Conservation (phyloP, 2,797 vertebrate genomes). For the Menidia menidia region DNA sequence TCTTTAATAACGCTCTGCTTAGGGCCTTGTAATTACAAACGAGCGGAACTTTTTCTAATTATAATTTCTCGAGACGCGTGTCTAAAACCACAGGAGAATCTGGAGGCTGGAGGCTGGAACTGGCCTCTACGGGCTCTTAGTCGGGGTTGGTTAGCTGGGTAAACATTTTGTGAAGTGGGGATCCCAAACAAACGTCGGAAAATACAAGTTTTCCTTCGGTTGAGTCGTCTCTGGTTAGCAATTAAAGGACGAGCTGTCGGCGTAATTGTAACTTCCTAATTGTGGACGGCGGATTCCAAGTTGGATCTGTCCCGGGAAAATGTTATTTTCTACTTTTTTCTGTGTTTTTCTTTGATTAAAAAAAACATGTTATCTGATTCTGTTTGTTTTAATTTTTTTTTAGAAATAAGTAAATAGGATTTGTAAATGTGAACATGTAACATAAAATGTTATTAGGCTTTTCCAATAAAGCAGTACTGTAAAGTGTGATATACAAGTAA, state of each 20-base stretch:
- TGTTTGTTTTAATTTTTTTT: no score
- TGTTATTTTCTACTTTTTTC: conserved; percentile 21
- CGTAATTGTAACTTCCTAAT: conserved; percentile 68
- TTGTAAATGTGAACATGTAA: no score
- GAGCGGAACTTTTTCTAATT: conserved; percentile 63
- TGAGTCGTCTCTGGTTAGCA: conserved; percentile 55
- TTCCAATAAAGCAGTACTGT: no score
- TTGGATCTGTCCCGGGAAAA: conserved; percentile 48
- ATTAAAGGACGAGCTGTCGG: conserved; percentile 59
- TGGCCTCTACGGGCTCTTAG: conserved; percentile 38
- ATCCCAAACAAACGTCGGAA: conserved; percentile 40
- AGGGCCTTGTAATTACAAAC: conserved; percentile 4
- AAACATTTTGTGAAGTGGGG: conserved; percentile 65
- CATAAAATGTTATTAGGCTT: no score
- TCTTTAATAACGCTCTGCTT: no score
- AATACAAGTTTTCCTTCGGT: conserved; percentile 50
- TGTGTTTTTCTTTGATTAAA: not conserved
- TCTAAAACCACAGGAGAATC: conserved; percentile 59
- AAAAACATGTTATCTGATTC: no score
- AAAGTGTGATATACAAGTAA: no score
- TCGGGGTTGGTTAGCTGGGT: conserved; percentile 55
- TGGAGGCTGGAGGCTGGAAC: conserved; percentile 52
- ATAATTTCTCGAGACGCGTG: conserved; percentile 47
- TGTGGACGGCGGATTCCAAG: conserved; percentile 31
- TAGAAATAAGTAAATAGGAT: no score